Evolutionary conservation across 2,797 vertebrate species (phyloP), one percentile per base, ranked within the genome.

Genomic region (Euthynnus affinis): DNA sequence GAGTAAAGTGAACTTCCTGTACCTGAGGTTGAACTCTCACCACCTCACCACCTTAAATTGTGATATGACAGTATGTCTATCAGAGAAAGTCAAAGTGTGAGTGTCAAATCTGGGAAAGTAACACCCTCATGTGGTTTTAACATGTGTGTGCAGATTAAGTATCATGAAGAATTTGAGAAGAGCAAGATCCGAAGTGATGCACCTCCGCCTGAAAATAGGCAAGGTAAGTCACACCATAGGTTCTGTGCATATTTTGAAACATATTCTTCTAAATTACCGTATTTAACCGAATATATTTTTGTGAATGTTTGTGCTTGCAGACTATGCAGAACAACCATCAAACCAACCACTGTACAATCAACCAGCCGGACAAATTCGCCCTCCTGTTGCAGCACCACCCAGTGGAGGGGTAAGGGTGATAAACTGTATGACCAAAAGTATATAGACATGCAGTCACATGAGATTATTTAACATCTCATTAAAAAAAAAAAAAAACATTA

Each of bases 101-200:
- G 25, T 23, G 32, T 51, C 46, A 6, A 20, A 14, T 3, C 5
- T 25, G 9, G 27, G 37, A 29, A 29, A 27, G 29, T 9, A 78
- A 44, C 72, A 75, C 80, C 87, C 62, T 69, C 76, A 34, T 80
- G 85, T 91, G 87, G 79, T 42, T 53, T 60, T 76, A 78, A 80
- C 27, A 1, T 2, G 55, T 65, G 51, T 81, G 65, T 49, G 40
- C 67, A 99, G 98, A 97, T 99, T 59, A 99, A 99, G 71, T 99
- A 99, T 93, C 98, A 99, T 1, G 98, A 99, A 88, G 98, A 98
- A 1, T 99, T 98, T 79, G 98, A 99, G 90, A 97, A 96, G 91
- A 96, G 95, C 93, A 95, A 96, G 89, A 91, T 97, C 93, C 96
- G 97, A 37, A 95, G 96, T 71, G 95, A 96, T 14, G 93, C 90